Percentiles rank a stretch among this genome's conserved stretches.
These are phyloP conservation scores for Takifugu rubripes DNA, from an alignment of 2,797 vertebrate genomes.

Conservation along the genomic window DNA sequence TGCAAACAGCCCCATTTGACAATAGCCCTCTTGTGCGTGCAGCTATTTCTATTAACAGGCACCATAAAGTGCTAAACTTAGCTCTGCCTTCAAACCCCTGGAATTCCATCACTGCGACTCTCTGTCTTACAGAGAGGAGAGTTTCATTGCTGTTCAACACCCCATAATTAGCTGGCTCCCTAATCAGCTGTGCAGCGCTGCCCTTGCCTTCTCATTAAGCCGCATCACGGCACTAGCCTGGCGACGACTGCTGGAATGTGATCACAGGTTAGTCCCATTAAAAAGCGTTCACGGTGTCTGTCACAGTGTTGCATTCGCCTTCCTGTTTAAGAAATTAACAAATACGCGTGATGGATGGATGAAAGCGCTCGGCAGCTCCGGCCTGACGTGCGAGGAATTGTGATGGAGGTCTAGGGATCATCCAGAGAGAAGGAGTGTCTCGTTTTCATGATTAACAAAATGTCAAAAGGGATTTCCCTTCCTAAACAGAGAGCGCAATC, in stretches of 20 bases:
- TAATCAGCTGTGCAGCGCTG: slow-evolving; percentile 61
- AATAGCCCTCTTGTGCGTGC: slow-evolving; percentile 44
- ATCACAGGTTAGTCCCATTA: slow-evolving; percentile 20
- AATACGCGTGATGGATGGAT: slow-evolving; percentile 66
- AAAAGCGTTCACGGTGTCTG: slow-evolving; percentile 20
- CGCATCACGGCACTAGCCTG: slow-evolving; percentile 18
- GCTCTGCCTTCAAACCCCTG: slow-evolving; percentile 37
- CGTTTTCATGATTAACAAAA: slow-evolving; percentile 73
- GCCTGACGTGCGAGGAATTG: slow-evolving; percentile 67
- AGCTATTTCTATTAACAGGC: slow-evolving; percentile 30
- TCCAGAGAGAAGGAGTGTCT: slow-evolving; percentile 65
- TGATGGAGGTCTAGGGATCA: slow-evolving; percentile 69
- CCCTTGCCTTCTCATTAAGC: slow-evolving; percentile 56
- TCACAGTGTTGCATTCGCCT: slow-evolving; percentile 15
- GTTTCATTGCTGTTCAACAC: slow-evolving; percentile 58
- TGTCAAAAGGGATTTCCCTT: slow-evolving; percentile 73
- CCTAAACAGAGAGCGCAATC: slow-evolving; percentile 66
- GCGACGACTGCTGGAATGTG: slow-evolving; percentile 39
- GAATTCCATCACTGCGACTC: slow-evolving; percentile 49
- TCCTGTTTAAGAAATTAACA: slow-evolving; percentile 53
- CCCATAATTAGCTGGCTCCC: slow-evolving; percentile 66
- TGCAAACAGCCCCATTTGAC: slow-evolving; percentile 29
- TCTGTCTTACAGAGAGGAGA: slow-evolving; percentile 43
- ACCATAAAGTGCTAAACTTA: slow-evolving; percentile 48
- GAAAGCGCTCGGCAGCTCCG: slow-evolving; percentile 56